Conservation (phyloP, 2,797 vertebrate genomes). For the Parambassis ranga region DNA sequence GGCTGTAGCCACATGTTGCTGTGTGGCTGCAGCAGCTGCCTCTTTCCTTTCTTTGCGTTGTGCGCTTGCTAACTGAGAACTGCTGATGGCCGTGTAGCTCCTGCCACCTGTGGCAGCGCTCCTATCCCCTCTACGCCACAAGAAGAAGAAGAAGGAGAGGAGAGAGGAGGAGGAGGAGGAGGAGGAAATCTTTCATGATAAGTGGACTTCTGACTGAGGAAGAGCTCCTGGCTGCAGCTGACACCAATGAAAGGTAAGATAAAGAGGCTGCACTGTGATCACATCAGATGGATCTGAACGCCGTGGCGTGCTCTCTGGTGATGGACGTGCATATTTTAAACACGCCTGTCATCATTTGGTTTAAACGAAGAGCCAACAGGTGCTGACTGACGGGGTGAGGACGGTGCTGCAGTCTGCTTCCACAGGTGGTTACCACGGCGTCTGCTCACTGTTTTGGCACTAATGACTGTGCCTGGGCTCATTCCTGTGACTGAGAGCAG, state of each 20-base stretch:
- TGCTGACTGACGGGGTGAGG: too few relatives aligned
- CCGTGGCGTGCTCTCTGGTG: conserved; percentile 7
- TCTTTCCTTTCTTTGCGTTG: conserved; percentile 49
- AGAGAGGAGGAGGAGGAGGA: conserved; percentile 31
- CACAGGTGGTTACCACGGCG: conserved; percentile 75
- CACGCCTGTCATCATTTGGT: conserved; percentile 24
- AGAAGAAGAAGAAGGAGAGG: conserved; percentile 17
- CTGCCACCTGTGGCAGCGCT: conserved; percentile 77
- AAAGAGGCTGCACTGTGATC: conserved; percentile 19
- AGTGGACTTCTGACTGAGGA: conserved; percentile 70
- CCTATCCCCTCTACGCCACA: conserved; percentile 66
- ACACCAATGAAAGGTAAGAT: conserved; percentile 84
- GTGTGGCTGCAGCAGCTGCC: conserved; percentile 59
- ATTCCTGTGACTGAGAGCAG: conserved; percentile 39
- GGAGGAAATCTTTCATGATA: conserved; percentile 63
- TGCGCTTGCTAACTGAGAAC: conserved; percentile 38
- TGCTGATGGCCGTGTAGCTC: conserved; percentile 71
- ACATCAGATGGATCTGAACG: conserved; percentile 29
- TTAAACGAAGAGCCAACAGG: conserved; percentile 17
- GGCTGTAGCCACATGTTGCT: conserved; percentile 82
- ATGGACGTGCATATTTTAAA: conserved; percentile 13
- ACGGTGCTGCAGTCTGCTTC: too few relatives aligned
- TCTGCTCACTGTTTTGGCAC: conserved; percentile 37
- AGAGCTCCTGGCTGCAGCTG: conserved; percentile 54
- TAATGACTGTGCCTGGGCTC: conserved; percentile 55